Percentiles rank a stretch among this genome's conserved stretches.
Evolutionary conservation across 2,113 vertebrate genomes (phyloP).

Genomic region (Orientallactaga bullata): DNA sequence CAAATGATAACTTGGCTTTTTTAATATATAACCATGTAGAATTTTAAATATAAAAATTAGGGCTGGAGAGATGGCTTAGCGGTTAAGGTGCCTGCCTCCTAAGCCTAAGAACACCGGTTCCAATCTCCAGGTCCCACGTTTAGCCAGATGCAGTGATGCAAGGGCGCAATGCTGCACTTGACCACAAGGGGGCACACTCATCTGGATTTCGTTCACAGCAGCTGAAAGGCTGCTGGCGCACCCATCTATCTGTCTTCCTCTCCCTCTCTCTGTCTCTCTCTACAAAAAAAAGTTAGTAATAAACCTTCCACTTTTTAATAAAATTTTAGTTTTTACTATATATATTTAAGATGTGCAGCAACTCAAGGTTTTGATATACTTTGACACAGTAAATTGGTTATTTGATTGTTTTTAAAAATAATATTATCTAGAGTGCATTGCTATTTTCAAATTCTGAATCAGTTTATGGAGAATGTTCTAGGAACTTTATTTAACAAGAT

Average conservation of each 20-base stretch:
- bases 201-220: too few relatives aligned
- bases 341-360: neutral
- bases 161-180: too few relatives aligned
- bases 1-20: neutral
- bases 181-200: too few relatives aligned
- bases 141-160: too few relatives aligned
- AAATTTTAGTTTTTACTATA: neutral
- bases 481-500: constrained; percentile 7
- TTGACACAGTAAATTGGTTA: neutral
- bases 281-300: neutral
- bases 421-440: neutral
- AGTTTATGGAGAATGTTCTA: constrained; percentile 17
- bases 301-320: neutral
- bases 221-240: too few relatives aligned
- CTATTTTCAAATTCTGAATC: constrained; percentile 34
- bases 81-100: too few relatives aligned
- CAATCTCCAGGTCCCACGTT: too few relatives aligned
- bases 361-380: neutral
- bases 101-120: too few relatives aligned
- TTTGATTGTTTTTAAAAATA: neutral
- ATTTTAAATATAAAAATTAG: constrained; percentile 39
- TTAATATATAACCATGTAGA: neutral
- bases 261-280: too few relatives aligned
- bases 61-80: too few relatives aligned
- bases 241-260: too few relatives aligned